Conservation (phyloP, 2,888 invertebrate species). For the Standfussiana lucernea region DNA sequence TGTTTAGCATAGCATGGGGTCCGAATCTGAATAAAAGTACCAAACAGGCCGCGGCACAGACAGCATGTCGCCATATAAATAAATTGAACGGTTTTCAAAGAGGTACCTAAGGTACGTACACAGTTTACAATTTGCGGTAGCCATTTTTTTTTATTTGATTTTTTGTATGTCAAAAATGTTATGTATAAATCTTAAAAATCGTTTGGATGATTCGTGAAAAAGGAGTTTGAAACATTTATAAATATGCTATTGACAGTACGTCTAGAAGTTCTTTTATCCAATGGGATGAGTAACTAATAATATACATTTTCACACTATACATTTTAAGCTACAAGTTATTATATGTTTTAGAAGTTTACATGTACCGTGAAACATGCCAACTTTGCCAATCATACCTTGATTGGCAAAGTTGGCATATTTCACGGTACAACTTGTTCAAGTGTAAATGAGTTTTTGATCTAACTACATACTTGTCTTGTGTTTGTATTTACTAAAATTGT, state of each 20-base stretch:
- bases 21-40: background rate
- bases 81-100: too few relatives aligned
- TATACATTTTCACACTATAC: constrained; percentile 18
- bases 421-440: background rate
- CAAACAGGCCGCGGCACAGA: too few relatives aligned
- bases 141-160: too few relatives aligned
- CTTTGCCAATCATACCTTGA: too few relatives aligned
- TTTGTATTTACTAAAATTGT: background rate
- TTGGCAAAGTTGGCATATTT: too few relatives aligned
- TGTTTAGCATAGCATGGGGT: background rate
- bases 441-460: background rate
- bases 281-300: constrained; percentile 20
- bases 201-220: background rate
- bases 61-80: background rate
- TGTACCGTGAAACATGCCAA: too few relatives aligned
- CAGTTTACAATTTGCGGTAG: too few relatives aligned
- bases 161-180: background rate
- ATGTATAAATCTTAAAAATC: background rate
- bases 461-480: background rate
- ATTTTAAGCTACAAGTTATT: constrained; percentile 15
- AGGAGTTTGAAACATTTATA: background rate
- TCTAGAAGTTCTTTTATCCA: background rate
- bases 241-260: too few relatives aligned
- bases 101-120: too few relatives aligned
- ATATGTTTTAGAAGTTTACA: constrained; percentile 5